phyloP scores from a whole-genome alignment of 2,797 vertebrate species.

The Lepidocolaptes lacrymiger region DNA sequence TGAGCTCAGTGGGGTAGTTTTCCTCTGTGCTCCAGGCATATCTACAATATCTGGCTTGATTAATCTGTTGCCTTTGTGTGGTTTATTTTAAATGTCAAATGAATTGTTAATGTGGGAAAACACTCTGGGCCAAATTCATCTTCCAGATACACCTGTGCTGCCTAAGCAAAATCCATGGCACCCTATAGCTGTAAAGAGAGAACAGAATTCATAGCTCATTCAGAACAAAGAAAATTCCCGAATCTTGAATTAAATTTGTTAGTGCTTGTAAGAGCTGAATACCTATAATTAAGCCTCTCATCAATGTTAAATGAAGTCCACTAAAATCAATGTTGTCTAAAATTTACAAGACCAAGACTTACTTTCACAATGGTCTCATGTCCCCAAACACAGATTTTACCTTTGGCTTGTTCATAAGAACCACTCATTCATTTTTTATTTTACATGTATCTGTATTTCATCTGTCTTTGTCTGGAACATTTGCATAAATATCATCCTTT shows the following conservation, averaged over 20 bases:
- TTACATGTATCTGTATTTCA: not conserved
- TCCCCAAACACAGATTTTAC: fast-evolving
- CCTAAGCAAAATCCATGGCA: not conserved
- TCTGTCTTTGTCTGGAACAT: not conserved
- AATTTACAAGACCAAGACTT: not conserved
- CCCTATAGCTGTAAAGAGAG: not conserved
- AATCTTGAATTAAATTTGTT: not conserved
- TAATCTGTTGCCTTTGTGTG: conserved; percentile 54
- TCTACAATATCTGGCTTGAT: conserved; percentile 52
- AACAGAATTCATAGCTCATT: not conserved
- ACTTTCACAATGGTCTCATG: not conserved
- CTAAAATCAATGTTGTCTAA: not conserved
- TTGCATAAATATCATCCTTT: not conserved
- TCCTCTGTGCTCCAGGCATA: conserved; percentile 28
- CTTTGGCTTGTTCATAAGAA: fast-evolving
- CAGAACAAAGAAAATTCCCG: not conserved
- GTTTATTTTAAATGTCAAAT: conserved; percentile 60
- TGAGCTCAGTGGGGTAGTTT: conserved; percentile 28
- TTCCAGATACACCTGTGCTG: conserved; percentile 52
- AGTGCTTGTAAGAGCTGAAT: not conserved
- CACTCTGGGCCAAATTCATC: conserved; percentile 21
- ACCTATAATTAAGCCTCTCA: not conserved
- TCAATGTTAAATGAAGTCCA: not conserved
- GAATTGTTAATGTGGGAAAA: conserved; percentile 60
- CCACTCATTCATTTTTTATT: not conserved